phyloP scores from a whole-genome alignment of 1,140 invertebrate genomes.

The Bombus vancouverensis region DNA sequence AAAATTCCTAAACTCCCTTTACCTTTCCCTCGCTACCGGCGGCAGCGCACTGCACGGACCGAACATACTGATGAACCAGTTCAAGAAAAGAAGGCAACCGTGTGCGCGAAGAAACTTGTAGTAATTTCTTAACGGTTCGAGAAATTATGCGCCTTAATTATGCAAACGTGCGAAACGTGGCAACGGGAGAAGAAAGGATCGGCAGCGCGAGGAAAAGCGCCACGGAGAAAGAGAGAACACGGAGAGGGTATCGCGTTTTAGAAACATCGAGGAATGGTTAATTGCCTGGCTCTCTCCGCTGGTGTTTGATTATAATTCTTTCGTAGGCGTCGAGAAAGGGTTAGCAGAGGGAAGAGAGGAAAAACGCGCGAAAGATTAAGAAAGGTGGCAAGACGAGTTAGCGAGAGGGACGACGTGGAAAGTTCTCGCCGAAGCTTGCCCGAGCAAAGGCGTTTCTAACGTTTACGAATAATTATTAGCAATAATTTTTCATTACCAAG shows the following conservation, averaged over 20 bases:
- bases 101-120: conserved; percentile 4
- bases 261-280: conserved; percentile 57
- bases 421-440: neutral
- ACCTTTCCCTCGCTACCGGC: conserved; percentile 14
- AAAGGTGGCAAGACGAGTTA: neutral
- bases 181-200: neutral
- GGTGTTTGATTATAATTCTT: conserved; percentile 62
- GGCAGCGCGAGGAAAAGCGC: neutral
- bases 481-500: conserved; percentile 66
- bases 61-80: conserved; percentile 57
- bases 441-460: conserved; percentile 15
- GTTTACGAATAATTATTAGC: conserved; percentile 60
- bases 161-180: conserved; percentile 35
- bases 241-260: conserved; percentile 47
- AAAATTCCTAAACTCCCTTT: conserved; percentile 46
- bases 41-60: neutral
- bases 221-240: neutral
- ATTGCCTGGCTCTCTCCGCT: conserved; percentile 53
- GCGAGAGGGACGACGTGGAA: neutral
- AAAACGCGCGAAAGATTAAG: conserved; percentile 19
- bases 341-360: neutral
- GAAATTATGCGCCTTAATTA: conserved; percentile 63
- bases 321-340: conserved; percentile 34
- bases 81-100: conserved; percentile 52
- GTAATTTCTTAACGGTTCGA: conserved; percentile 66